Base-by-base conservation (phyloP, 2,113 vertebrate genomes). In the Paramisgurnus dabryanus region DNA sequence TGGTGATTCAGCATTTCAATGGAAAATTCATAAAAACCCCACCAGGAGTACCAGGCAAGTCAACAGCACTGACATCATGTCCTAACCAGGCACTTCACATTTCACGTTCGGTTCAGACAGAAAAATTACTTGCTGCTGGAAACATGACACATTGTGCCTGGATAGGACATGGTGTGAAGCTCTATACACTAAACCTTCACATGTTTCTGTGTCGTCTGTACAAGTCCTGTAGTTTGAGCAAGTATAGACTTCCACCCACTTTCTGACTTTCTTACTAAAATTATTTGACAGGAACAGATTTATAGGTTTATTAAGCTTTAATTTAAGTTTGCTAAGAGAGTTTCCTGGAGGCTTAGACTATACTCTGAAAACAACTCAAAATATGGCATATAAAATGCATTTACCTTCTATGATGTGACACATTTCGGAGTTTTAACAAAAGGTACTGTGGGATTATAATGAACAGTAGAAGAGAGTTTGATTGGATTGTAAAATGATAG, bases 11-110 rank as follows among this genome's bases (percentile, higher is more conserved):
- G 87, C 95, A 96, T 90, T 97, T 97, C 90, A 97, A 97, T 22
- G 96, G 96, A 60, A 97, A 96, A 89, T 96, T 95, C 85, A 91
- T 97, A 86, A 96, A 96, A 92, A 96, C 93, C n/a, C 95, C 95
- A 77, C 95, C 95, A 76, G 95, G 96, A 87, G 94, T 96, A 83
- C 93, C 95, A 92, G 95, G 96, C 96, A 89, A 57, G 89, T 79
- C 63, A 66, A 55, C 9, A 65, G 39, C 47, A 40, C 49, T 39
- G 53, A n/a, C 34, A 73, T 22, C 63, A 10, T 11, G 12, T 77
- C 17, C 63, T 77, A 77, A 77, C 45, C 47, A 76, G 74, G 27
- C 64, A 27, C 47, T n/a, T n/a, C 55, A 18, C 55, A 53, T 53
- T 61, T 61, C 22, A 22, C 58, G 45, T 43, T 67, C 39, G 18